Percentiles rank a stretch among this genome's conserved stretches.
Conservation (phyloP, 2,113 vertebrate species). For the Pan troglodytes region NHGRI_mPanTro3-v2.1_pri NC_072398.2:50580501-50581000, state of each 20-base stretch:
- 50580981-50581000: too few species aligned
- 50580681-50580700: not conserved
- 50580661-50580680: not conserved
- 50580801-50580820: not conserved
- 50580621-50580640: not conserved
- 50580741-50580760: not conserved
- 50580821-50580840: not conserved
- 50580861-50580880: not conserved
- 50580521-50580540: not conserved
- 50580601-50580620: not conserved
- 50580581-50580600: not conserved
- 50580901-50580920: too few species aligned
- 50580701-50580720: not conserved
- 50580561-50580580: not conserved
- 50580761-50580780: not conserved
- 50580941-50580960: too few species aligned
- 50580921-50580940: too few species aligned
- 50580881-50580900: not conserved
- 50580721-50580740: not conserved
- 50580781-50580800: not conserved
- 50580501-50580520: not conserved
- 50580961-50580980: too few species aligned
- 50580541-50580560: not conserved
- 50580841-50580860: not conserved
- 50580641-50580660: not conserved